Base-by-base conservation (phyloP, 2,888 invertebrate genomes). In the Hirtodrosophila confusa region DNA sequence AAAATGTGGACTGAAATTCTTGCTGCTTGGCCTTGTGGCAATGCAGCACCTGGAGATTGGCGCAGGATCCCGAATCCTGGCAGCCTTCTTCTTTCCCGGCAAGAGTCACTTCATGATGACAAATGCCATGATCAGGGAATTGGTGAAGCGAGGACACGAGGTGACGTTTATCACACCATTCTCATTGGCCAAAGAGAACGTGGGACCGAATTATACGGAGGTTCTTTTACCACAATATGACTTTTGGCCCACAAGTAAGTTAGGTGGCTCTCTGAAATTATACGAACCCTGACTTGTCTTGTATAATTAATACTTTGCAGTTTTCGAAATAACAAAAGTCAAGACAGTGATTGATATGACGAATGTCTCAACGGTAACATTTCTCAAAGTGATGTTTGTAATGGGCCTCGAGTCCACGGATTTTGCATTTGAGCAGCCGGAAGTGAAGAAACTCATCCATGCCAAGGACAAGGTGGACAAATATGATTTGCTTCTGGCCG, bases 71-170 rank as follows among this genome's bases (percentile, higher is more conserved):
- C 84, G 91, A 10, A 92, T 93, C 11, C 69, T 93, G 10, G 92
- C 90, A 0, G 44, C 92, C 0, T 92, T 91, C 60, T 88, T 92
- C 0, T 91, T 92, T 29, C 89, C 90, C 0, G 90, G 80, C 0
- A 92, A 87, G 41, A 92, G 92, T 40, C 93, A 93, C 61, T 92
- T 91, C 27, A 89, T 91, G 49, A 92, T 92, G 90, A 89, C 89
- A 33, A 90, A 91, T 43, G 79, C 89, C 0, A 51, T 93, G 4
- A 82, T 91, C 61, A 89, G 90, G 58, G 91, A 90, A 6, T 72
- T 93, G 3, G 90, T 92, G 0, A 69, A 69, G 0, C 89, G 89
- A 24, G 93, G 93, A 0, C 93, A 93, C 64, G 91, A 91, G 40
- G 90, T 89, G 0, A 89, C 89, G 3, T 78, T 69, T 5, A 73